Evolutionary conservation across 2,797 vertebrate genomes (phyloP).

Genomic region (Neosilurus mollespiculum): DNA sequence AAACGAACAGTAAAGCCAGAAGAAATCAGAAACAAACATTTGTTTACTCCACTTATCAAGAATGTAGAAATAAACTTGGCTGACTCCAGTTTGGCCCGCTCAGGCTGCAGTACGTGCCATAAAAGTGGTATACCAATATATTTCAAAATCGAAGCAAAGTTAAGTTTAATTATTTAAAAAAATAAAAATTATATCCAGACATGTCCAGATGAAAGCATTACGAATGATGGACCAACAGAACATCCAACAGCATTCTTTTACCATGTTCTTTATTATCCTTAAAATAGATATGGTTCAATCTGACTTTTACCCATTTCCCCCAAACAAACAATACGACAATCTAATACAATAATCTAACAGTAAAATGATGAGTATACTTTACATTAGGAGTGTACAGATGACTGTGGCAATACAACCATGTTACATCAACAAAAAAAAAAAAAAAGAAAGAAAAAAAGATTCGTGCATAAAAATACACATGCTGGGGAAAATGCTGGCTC

Average conservation of each 20-base stretch:
- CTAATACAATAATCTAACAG: constrained; percentile 70
- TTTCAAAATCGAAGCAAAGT: too few species aligned
- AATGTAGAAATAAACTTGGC: not conserved
- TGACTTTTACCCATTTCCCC: constrained; percentile 38
- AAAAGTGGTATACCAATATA: not conserved
- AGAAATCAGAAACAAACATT: not conserved
- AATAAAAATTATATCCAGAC: not conserved
- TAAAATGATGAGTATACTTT: constrained; percentile 63
- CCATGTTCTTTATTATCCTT: constrained; percentile 69
- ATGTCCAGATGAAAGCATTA: constrained; percentile 51
- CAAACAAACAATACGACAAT: constrained; percentile 63
- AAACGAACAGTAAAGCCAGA: not conserved
- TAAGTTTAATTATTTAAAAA: too few species aligned
- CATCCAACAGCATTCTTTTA: not conserved
- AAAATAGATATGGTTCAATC: constrained; percentile 62
- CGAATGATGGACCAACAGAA: constrained; percentile 1
- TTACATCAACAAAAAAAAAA: not conserved
- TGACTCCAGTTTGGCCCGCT: not conserved
- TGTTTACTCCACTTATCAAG: not conserved
- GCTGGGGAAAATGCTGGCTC: constrained; percentile 29
- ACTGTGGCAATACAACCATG: constrained; percentile 19
- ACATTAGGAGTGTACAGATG: constrained; percentile 56
- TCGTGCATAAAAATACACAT: constrained; percentile 32
- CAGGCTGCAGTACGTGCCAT: not conserved
- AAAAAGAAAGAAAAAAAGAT: too few species aligned